Evolutionary conservation across 64 coral and sea anemone genomes (phyloP).

Genomic region (Acropora yongei): DNA sequence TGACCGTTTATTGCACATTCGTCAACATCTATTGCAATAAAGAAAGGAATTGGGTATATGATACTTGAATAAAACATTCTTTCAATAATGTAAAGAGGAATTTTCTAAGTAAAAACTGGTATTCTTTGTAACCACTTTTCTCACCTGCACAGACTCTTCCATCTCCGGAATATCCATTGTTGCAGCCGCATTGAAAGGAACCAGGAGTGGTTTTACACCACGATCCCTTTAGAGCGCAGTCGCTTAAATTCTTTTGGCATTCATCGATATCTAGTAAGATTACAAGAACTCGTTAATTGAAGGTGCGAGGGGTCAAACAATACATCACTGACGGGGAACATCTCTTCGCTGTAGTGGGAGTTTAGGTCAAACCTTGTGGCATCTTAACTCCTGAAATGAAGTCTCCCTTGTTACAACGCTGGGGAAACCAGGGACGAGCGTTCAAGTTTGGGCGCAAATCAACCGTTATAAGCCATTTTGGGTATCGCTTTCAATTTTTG

Average conservation of each 20-base stretch:
- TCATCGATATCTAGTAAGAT: slow-evolving; percentile 14
- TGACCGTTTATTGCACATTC: neutral
- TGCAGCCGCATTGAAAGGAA: neutral
- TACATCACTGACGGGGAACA: too few relatives aligned
- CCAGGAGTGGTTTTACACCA: neutral
- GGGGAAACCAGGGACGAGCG: too few relatives aligned
- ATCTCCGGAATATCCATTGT: neutral
- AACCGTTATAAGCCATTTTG: too few relatives aligned
- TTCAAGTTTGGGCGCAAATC: too few relatives aligned
- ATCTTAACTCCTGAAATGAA: too few relatives aligned
- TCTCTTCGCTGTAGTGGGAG: too few relatives aligned
- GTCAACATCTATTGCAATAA: neutral
- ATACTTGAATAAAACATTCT: too few relatives aligned
- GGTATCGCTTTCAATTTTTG: too few relatives aligned
- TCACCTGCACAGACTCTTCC: neutral
- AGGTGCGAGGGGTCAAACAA: neutral
- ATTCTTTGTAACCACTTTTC: neutral
- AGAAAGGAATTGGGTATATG: neutral
- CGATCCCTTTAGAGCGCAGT: neutral
- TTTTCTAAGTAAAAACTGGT: too few relatives aligned
- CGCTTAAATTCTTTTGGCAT: neutral
- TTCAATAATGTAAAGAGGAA: too few relatives aligned
- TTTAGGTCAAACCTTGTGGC: too few relatives aligned
- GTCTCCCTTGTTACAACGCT: too few relatives aligned
- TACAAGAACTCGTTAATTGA: neutral